Base-by-base conservation (phyloP, 2,113 vertebrate genomes). In the Enhydra lutris region DNA sequence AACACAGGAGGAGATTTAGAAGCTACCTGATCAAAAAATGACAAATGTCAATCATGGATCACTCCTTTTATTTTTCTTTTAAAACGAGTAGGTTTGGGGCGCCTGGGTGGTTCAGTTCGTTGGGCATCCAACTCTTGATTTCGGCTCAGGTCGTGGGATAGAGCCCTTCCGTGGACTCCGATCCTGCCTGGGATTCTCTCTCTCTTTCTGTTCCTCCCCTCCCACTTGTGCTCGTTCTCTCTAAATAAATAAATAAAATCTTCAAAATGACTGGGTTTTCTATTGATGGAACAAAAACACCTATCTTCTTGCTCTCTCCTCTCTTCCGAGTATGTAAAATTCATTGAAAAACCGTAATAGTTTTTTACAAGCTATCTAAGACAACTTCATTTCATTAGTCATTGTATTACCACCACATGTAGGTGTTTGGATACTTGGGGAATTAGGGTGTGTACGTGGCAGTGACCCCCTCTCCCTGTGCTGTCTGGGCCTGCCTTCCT, bases 251-350 rank as follows among this genome's bases (percentile, higher is more conserved):
- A 36, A 69, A n/a, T 36, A 6, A 69, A 67, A 69, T 69, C 34
- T 95, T 63, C 11, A 74, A 92, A 87, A 96, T 21, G 74, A 94
- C 39, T 92, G 7, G 34, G 42, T 86, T 81, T 97, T 91, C 29
- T 95, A 57, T 4, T 59, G 87, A 45, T n/a, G 45, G 26, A 79
- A 86, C 23, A 71, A 78, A 93, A 96, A 90, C 45, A 73, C 15
- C 20, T n/a, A 74, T 29, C 5, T 85, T 73, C n/a, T 80, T 84
- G 45, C 15, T 71, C 86, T 69, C 55, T 69, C 36, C 31, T 78
- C 20, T 36, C 93, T 91, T 93, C 63, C 87, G 42, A 87, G 42
- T 63, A 81, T 67, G 67, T 89, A 84, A 65, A 78, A 80, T 50
- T 74, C 42, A 91, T 52, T 80, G 17, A 92, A 82, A 88, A 92